Conservation (phyloP, 2,888 invertebrate species). For the Thereva unica region DNA sequence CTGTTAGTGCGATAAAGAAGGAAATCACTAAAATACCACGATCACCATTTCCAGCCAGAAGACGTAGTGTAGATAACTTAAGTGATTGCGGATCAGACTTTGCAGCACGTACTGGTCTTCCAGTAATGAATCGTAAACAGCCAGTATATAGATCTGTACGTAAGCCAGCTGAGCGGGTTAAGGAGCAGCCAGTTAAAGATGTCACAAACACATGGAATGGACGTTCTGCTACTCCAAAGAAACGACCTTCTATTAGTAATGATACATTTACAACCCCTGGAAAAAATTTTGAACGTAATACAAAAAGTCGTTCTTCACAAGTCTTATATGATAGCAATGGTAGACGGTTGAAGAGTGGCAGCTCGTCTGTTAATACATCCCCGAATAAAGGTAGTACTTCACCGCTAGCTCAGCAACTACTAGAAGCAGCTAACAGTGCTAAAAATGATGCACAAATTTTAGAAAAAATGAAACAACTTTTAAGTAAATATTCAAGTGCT, state of each 20-base stretch:
- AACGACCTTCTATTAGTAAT: conserved; percentile 62
- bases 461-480: conserved; percentile 72
- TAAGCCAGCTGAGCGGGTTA: conserved; percentile 55
- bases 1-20: conserved; percentile 48
- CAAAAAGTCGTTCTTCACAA: conserved; percentile 54
- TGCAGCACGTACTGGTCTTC: conserved; percentile 48
- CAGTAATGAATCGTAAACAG: conserved; percentile 53
- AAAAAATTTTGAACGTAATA: conserved; percentile 62
- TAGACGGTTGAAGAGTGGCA: conserved; percentile 58
- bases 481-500: conserved; percentile 62
- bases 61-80: conserved; percentile 55
- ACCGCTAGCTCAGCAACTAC: conserved; percentile 70
- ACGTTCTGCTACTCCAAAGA: conserved; percentile 52
- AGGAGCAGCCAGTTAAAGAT: conserved; percentile 58
- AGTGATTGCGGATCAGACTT: conserved; percentile 52
- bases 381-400: conserved; percentile 66
- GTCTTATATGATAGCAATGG: conserved; percentile 60
- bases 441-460: conserved; percentile 75
- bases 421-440: conserved; percentile 70
- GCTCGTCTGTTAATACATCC: conserved; percentile 55
- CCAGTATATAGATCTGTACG: conserved; percentile 58
- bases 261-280: conserved; percentile 65
- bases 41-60: conserved; percentile 52
- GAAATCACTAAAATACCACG: conserved; percentile 60
- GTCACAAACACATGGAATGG: conserved; percentile 78